Conservation (phyloP, 2,888 invertebrate genomes). For the Zeuzera pyrina region DNA sequence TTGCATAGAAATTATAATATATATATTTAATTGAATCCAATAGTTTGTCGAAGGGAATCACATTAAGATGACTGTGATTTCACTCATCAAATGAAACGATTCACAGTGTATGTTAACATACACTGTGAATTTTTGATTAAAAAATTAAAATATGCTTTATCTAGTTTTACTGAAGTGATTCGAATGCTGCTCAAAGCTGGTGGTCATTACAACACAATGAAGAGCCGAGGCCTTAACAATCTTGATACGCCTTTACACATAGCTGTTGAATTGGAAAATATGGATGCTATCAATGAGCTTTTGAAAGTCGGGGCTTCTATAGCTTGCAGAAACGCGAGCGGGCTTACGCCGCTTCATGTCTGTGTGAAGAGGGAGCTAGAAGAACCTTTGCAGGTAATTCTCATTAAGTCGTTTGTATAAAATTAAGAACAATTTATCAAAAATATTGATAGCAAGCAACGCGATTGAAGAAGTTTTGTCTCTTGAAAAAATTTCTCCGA, state of each 20-base stretch:
- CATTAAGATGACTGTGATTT: too few relatives aligned
- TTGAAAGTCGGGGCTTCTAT: constrained; percentile 51
- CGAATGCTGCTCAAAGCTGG: constrained; percentile 38
- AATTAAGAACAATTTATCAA: too few relatives aligned
- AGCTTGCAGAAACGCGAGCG: constrained; percentile 47
- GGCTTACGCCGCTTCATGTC: constrained; percentile 65
- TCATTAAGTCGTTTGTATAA: too few relatives aligned
- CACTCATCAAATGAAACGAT: too few relatives aligned
- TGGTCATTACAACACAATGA: constrained; percentile 34
- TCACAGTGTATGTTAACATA: too few relatives aligned
- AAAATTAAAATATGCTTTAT: constrained; percentile 1
- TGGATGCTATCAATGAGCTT: constrained; percentile 52
- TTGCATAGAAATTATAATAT: too few relatives aligned
- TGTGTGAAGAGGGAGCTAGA: constrained; percentile 56
- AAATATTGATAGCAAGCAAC: too few relatives aligned
- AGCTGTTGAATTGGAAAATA: constrained; percentile 55
- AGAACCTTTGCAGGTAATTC: constrained; percentile 56
- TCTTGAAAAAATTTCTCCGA: too few relatives aligned
- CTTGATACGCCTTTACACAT: constrained; percentile 65
- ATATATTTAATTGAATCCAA: too few relatives aligned
- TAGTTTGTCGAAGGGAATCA: too few relatives aligned
- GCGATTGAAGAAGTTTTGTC: too few relatives aligned
- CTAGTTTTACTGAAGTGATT: constrained; percentile 39
- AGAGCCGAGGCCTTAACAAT: constrained; percentile 22
- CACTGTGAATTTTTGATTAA: too few relatives aligned